A percentile compares a stretch with the other conserved stretches of the same genome.
phyloP scores from a whole-genome alignment of 1,140 invertebrate genomes.

The Pseudomyrmex flavicornis region DNA sequence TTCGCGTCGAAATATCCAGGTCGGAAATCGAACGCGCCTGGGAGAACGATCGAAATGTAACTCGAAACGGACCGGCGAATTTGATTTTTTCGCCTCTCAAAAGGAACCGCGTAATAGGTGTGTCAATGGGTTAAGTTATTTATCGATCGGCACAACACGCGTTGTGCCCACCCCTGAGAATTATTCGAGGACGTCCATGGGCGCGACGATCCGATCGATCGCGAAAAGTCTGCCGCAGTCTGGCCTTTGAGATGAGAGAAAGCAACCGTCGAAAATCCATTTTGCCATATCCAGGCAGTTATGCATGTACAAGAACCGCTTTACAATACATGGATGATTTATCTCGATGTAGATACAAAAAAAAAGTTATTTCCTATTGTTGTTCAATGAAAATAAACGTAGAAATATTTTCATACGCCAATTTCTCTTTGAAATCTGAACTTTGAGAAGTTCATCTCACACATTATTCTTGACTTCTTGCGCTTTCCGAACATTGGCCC shows the following conservation, averaged over 20 bases:
- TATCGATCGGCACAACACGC: slow-evolving; percentile 40
- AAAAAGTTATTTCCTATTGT: neutral
- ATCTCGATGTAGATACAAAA: too few species aligned
- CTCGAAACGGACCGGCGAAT: neutral
- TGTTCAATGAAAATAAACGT: too few species aligned
- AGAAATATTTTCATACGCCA: too few species aligned
- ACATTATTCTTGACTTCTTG: neutral
- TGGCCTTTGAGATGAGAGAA: neutral
- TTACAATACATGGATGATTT: too few species aligned
- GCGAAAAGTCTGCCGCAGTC: slow-evolving; percentile 22
- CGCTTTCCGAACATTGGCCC: too few species aligned
- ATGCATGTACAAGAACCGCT: too few species aligned
- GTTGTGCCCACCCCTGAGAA: slow-evolving; percentile 40
- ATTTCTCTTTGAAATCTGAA: neutral
- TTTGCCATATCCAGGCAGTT: neutral
- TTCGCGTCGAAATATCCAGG: too few species aligned
- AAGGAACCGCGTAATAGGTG: slow-evolving; percentile 18
- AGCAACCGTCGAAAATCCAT: slow-evolving; percentile 7
- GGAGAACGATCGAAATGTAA: slow-evolving; percentile 16
- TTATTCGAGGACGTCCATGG: slow-evolving; percentile 57
- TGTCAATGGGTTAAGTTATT: slow-evolving; percentile 61
- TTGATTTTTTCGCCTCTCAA: neutral
- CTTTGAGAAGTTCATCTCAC: neutral
- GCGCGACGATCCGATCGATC: slow-evolving; percentile 68
- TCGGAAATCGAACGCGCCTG: slow-evolving; percentile 11